These are phyloP conservation scores for Rhopalosiphum maidis DNA, from an alignment of 1,140 invertebrate species.

Conservation along the genomic window DNA sequence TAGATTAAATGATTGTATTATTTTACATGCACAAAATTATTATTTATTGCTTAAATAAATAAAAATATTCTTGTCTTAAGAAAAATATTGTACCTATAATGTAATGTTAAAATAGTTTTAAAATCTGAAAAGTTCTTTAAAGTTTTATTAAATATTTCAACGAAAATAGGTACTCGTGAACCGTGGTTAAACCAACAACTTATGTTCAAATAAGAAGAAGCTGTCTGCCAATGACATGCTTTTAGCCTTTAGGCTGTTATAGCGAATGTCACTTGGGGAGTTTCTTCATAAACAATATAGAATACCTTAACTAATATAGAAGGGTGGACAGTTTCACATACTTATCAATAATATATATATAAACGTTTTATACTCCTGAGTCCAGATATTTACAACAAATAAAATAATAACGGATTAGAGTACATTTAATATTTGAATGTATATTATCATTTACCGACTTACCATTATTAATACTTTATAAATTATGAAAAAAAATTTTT, in stretches of 20 bases:
- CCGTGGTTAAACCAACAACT: slow-evolving; percentile 18
- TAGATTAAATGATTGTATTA: not conserved
- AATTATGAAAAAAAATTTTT: not conserved
- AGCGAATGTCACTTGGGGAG: slow-evolving; percentile 14
- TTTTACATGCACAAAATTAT: not conserved
- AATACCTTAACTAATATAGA: not conserved
- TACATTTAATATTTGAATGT: not conserved
- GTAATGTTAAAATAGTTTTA: not conserved
- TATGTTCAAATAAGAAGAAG: slow-evolving; percentile 24
- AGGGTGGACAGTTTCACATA: not conserved
- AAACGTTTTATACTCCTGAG: not conserved
- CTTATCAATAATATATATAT: not conserved
- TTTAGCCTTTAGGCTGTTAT: slow-evolving; percentile 39
- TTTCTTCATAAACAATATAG: slow-evolving; percentile 37
- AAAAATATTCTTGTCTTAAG: not conserved
- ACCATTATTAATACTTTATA: not conserved
- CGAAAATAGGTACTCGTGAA: slow-evolving; percentile 24
- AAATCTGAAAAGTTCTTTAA: not conserved
- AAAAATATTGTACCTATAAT: not conserved
- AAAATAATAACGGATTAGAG: not conserved
- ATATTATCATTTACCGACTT: not conserved
- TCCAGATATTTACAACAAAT: not conserved
- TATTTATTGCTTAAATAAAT: not conserved
- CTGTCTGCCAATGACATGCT: slow-evolving; percentile 41
- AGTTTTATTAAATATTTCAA: slow-evolving; percentile 9